A percentile compares a stretch with the other conserved stretches of the same genome.
Evolutionary conservation across 1,140 invertebrate genomes (phyloP).

Genomic region (Heterodera schachtii): DNA sequence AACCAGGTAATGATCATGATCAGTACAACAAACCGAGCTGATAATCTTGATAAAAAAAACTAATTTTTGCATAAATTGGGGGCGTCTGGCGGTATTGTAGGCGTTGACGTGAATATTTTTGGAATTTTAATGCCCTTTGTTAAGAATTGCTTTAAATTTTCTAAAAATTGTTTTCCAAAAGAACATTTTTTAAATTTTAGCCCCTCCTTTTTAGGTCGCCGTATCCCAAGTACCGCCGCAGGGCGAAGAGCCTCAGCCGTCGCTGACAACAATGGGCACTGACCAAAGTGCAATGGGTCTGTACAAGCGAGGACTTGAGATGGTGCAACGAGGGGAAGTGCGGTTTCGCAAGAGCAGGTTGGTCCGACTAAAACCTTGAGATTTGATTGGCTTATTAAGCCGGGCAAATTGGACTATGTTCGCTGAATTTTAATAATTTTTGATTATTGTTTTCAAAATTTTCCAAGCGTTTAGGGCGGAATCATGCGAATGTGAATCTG

Average conservation of each 20-base stretch:
- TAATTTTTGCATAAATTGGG: slow-evolving; percentile 69
- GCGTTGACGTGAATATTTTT: too few relatives aligned
- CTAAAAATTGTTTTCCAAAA: too few relatives aligned
- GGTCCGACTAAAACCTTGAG: not conserved
- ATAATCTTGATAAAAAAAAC: slow-evolving; percentile 91
- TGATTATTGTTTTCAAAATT: not conserved
- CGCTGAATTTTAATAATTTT: too few relatives aligned
- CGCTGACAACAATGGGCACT: slow-evolving; percentile 18
- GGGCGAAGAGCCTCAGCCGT: not conserved
- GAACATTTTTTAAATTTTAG: too few relatives aligned
- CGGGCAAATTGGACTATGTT: too few relatives aligned
- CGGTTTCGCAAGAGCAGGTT: slow-evolving; percentile 48
- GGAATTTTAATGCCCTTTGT: too few relatives aligned
- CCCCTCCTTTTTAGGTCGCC: not conserved
- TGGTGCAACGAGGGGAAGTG: slow-evolving; percentile 36
- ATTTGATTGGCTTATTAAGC: too few relatives aligned
- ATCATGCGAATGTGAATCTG: slow-evolving; percentile 50
- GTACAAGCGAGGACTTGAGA: slow-evolving; percentile 39
- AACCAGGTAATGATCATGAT: slow-evolving; percentile 87
- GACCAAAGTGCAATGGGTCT: slow-evolving; percentile 36
- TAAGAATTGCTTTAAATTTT: too few relatives aligned
- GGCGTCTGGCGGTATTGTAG: too few relatives aligned
- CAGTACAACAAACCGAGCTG: slow-evolving; percentile 91
- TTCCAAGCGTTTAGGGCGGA: slow-evolving; percentile 43
- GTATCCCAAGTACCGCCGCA: slow-evolving; percentile 1